These are phyloP conservation scores for Hylyphantes graminicola DNA, from an alignment of 1,140 invertebrate genomes.

Conservation along the genomic window DNA sequence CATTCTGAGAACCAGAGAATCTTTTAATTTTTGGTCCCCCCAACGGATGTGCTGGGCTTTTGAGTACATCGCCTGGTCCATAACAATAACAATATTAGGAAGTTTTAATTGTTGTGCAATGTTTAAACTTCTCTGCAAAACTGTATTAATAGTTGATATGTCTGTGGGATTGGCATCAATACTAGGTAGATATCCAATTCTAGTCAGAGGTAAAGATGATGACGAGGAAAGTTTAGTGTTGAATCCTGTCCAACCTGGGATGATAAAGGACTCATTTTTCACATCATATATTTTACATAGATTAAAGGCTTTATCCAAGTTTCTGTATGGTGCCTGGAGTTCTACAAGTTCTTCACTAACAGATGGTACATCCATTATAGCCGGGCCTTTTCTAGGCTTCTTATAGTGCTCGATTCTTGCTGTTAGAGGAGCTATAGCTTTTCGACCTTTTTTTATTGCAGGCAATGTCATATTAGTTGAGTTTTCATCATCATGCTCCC, in stretches of 20 bases:
- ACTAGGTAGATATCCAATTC: constrained; percentile 21
- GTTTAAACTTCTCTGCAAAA: constrained; percentile 29
- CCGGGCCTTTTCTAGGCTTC: neutral
- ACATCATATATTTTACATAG: too few relatives aligned
- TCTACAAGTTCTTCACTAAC: neutral
- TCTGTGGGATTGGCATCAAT: constrained; percentile 56
- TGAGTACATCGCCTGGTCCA: constrained; percentile 54
- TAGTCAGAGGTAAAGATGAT: neutral
- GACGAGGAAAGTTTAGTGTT: constrained; percentile 1
- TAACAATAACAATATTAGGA: neutral
- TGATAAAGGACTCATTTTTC: neutral
- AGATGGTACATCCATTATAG: neutral
- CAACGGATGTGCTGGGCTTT: constrained; percentile 47
- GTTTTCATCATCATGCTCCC: too few relatives aligned
- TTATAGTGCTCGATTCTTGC: too few relatives aligned
- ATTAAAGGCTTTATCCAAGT: too few relatives aligned
- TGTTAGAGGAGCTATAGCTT: too few relatives aligned
- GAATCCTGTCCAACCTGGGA: constrained; percentile 38
- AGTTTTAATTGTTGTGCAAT: constrained; percentile 1
- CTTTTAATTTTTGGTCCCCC: constrained; percentile 26
- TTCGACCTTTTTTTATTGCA: too few relatives aligned
- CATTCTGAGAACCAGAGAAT: constrained; percentile 53
- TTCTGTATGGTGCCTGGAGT: neutral
- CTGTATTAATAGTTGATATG: constrained; percentile 48
- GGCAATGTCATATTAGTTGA: too few relatives aligned